Evolutionary conservation across 2,113 vertebrate species (phyloP), one percentile per base, ranked within the genome.

Genomic region (Condylura cristata): DNA sequence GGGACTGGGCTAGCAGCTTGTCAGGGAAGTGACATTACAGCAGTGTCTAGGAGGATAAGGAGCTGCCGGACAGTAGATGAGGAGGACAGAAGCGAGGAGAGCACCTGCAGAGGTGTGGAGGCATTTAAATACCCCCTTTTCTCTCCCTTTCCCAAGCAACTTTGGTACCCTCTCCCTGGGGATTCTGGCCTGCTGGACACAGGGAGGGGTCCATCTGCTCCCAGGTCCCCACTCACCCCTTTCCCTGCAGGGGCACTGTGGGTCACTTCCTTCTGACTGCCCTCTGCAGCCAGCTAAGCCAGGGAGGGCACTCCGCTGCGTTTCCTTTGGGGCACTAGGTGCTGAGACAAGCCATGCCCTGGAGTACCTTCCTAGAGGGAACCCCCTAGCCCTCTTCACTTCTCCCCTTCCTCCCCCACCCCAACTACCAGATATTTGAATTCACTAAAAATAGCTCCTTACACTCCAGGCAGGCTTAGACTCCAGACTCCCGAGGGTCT

Each of bases 381-480:
- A 56, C 4, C 20, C 53, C 53, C n/a, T n/a, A n/a, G n/a, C n/a
- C n/a, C 20, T 6, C 20, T 17, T 16, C 14, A 44, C 44, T 9
- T 9, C 44, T 44, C 48, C 16, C 48, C 48, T 16, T 16, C 48
- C 48, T 51, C 48, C 48, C 63, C 24, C 17, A 10, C 39, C 3
- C 17, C 18, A 86, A 91, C 39, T 41, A n/a, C 37, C 51, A n/a
- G 61, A 28, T 86, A 20, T 65, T 20, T 58, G 80, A 87, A 65
- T 87, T 89, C 81, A 88, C 88, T 84, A 90, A 86, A 80, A 74
- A 7, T 39, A 51, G 79, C 39, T 75, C 48, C 37, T 30, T 6
- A 60, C 8, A 44, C 44, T 95, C 58, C 5, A 22, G 63, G 60
- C 65, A 83, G 53, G 44, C 74, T 56, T 16, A 28, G 48, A 76